These are phyloP conservation scores for Sciurus vulgaris DNA, from an alignment of 2,797 vertebrate genomes.

Conservation along the genomic window DNA sequence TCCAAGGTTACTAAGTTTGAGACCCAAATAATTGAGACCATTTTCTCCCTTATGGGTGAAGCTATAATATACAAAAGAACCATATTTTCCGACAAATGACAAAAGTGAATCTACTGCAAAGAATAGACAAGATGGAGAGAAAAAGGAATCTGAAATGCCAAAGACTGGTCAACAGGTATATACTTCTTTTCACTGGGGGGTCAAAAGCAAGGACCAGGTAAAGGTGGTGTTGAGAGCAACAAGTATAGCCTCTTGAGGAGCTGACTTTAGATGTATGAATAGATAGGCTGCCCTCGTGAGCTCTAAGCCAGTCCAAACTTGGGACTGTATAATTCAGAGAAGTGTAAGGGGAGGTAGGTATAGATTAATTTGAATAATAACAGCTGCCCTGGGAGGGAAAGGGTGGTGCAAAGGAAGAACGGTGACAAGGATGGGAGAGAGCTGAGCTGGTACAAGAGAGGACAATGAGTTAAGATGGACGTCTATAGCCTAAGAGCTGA, in stretches of 20 bases:
- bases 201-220: not conserved
- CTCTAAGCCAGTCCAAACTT: not conserved
- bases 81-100: not conserved
- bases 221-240: not conserved
- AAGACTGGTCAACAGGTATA: not conserved
- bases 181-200: not conserved
- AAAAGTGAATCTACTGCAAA: not conserved
- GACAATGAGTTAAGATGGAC: not conserved
- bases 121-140: not conserved
- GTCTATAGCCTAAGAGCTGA: not conserved
- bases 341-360: not conserved
- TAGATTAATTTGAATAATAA: not conserved
- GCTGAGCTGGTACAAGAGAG: not conserved
- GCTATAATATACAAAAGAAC: not conserved
- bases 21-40: not conserved
- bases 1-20: constrained; percentile 4
- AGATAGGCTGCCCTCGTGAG: not conserved
- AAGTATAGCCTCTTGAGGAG: not conserved
- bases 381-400: not conserved
- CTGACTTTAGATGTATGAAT: not conserved
- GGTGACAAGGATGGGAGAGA: not conserved
- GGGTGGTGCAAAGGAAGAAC: not conserved
- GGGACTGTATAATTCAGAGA: not conserved
- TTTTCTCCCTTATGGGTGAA: not conserved
- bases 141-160: not conserved